Conservation (phyloP, 2,797 vertebrate genomes). For the Crax fasciolata region DNA sequence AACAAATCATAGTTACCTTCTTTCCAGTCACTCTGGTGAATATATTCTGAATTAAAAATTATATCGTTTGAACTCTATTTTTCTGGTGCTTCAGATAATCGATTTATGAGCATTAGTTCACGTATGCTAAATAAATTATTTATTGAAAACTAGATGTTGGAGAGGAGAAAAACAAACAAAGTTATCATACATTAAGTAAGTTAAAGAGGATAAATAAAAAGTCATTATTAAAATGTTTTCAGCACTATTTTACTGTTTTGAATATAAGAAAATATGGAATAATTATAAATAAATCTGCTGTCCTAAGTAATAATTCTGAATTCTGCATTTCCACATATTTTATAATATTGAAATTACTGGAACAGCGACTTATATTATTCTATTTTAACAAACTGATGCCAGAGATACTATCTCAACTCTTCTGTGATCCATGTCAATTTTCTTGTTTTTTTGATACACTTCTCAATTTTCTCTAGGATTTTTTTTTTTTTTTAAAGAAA, state of each 20-base stretch:
- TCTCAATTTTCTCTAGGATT: background rate
- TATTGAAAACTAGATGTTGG: background rate
- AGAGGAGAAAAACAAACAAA: background rate
- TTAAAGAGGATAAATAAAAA: background rate
- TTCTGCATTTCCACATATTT: background rate
- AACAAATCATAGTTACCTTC: background rate
- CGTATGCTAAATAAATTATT: background rate
- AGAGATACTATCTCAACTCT: background rate
- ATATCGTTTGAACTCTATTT: background rate
- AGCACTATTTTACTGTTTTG: background rate
- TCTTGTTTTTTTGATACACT: background rate
- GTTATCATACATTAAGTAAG: background rate
- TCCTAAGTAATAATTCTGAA: background rate
- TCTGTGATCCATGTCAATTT: background rate
- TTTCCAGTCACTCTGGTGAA: background rate
- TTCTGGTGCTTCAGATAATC: background rate
- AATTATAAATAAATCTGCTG: conserved; percentile 1
- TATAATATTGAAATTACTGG: background rate
- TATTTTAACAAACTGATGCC: background rate
- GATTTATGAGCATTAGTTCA: background rate
- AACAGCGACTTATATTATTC: background rate
- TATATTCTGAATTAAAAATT: background rate
- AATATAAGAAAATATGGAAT: background rate
- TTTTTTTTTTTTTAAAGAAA: background rate
- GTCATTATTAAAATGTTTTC: background rate